Evolutionary conservation across 2,888 invertebrate species (phyloP).

Genomic region (Harmothoe impar): DNA sequence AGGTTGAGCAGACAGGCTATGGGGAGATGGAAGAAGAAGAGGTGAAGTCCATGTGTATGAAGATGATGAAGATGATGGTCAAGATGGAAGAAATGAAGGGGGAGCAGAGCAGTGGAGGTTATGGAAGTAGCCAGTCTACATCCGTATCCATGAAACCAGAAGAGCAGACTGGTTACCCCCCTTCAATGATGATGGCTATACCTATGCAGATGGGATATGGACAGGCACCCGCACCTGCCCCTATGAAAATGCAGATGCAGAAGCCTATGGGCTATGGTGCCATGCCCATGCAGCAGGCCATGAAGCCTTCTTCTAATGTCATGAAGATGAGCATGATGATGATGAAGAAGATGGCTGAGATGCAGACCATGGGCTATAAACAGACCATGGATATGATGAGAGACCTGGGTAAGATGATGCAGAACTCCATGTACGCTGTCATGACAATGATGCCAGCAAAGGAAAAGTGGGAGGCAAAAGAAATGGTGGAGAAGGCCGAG

Average conservation of each 20-base stretch:
- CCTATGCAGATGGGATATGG: neutral
- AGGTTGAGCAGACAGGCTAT: neutral
- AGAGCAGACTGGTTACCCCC: neutral
- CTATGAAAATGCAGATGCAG: constrained; percentile 2
- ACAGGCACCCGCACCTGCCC: neutral
- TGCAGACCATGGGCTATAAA: neutral
- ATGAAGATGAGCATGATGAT: neutral
- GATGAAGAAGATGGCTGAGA: neutral
- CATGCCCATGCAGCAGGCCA: neutral
- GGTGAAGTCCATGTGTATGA: neutral
- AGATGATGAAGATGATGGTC: neutral
- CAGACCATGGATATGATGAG: neutral
- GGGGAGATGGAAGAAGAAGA: neutral
- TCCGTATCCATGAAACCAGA: neutral
- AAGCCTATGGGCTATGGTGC: neutral
- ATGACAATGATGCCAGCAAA: neutral
- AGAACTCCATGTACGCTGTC: constrained; percentile 4
- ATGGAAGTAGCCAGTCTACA: neutral
- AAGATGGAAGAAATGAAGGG: neutral
- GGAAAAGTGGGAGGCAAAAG: neutral
- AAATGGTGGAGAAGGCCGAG: neutral
- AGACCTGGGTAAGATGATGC: neutral
- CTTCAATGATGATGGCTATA: neutral
- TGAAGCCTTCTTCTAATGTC: neutral
- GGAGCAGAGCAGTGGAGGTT: neutral